A percentile compares a stretch with the other conserved stretches of the same genome.
These are phyloP conservation scores for Morelia viridis DNA, from an alignment of 2,797 vertebrate genomes.

Conservation along the genomic window DNA sequence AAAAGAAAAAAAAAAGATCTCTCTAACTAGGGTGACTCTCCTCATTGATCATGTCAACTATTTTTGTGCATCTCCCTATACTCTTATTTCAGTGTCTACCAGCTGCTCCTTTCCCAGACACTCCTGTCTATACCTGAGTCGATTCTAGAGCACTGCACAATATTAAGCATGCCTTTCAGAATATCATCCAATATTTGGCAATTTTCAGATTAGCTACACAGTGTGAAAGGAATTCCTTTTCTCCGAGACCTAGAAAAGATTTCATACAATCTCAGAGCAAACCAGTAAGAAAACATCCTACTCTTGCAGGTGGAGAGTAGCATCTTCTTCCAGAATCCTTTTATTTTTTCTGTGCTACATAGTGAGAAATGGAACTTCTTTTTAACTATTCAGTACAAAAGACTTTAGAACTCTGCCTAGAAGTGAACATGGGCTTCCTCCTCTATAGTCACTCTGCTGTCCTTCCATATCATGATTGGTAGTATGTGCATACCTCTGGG, in stretches of 20 bases:
- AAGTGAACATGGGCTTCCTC: not conserved
- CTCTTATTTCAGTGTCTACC: not conserved
- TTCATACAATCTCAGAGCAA: not conserved
- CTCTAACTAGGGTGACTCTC: not conserved
- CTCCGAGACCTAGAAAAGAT: not conserved
- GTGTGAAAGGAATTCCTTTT: not conserved
- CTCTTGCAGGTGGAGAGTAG: not conserved
- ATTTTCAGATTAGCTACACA: not conserved
- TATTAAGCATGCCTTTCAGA: not conserved
- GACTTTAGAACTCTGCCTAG: not conserved
- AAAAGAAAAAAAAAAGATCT: not conserved
- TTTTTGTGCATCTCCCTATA: not conserved
- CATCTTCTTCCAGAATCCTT: not conserved
- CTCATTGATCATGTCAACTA: not conserved
- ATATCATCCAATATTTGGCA: not conserved
- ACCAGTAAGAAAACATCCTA: not conserved
- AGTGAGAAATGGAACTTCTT: not conserved
- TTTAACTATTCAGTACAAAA: not conserved
- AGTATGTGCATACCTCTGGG: not conserved
- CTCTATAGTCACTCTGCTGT: not conserved
- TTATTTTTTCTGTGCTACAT: not conserved
- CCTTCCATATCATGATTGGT: not conserved
- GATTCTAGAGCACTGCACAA: not conserved
- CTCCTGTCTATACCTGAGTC: not conserved
- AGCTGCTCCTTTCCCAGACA: not conserved